phyloP scores from a whole-genome alignment of 2,888 invertebrate species.

The Spilarctia lutea region DNA sequence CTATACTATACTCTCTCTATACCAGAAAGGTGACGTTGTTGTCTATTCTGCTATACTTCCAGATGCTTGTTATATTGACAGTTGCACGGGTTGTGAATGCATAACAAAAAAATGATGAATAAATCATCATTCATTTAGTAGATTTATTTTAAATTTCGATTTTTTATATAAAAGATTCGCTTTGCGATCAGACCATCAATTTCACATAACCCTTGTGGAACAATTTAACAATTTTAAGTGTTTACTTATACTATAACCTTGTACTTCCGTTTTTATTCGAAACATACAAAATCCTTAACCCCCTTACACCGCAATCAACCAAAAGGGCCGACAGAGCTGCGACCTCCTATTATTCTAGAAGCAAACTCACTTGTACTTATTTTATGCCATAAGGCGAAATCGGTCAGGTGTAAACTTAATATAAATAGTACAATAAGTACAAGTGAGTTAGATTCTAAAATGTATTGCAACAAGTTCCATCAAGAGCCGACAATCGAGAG shows the following conservation, averaged over 20 bases:
- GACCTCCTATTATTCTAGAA: neutral
- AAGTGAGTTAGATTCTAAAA: too few species aligned
- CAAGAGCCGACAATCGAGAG: too few species aligned
- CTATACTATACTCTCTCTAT: too few species aligned
- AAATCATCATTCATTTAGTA: neutral
- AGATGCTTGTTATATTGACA: neutral
- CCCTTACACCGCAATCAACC: neutral
- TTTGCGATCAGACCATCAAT: neutral
- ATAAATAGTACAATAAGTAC: too few species aligned
- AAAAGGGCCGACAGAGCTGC: neutral
- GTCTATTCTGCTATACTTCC: neutral
- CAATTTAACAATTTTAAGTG: neutral
- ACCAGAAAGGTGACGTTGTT: neutral
- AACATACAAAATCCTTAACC: neutral
- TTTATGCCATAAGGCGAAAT: too few species aligned
- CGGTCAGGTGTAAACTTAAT: too few species aligned
- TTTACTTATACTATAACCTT: neutral
- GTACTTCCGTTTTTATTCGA: neutral
- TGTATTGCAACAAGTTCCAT: too few species aligned
- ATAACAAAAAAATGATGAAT: neutral
- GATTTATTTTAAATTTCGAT: neutral
- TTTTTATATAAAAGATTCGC: neutral
- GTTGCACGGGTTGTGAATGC: neutral
- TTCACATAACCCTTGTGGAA: neutral
- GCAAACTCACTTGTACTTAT: too few species aligned